Evolutionary conservation across 2,113 vertebrate genomes (phyloP).

Genomic region (Pseudois nayaur): DNA sequence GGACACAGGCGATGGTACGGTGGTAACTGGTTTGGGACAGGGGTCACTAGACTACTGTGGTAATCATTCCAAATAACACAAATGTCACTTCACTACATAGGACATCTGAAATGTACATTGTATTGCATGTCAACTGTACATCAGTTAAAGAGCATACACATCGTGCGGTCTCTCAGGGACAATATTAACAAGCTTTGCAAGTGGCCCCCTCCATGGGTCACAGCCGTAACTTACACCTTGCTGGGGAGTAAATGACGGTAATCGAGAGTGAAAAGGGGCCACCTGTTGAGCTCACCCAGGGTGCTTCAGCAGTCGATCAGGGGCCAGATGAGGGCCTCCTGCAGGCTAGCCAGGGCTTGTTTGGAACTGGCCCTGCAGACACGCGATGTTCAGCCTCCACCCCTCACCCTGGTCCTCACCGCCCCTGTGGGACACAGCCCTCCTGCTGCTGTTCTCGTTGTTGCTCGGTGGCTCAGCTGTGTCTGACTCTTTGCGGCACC

Average conservation of each 20-base stretch:
- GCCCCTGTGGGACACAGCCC: accelerated
- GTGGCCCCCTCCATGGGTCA: not conserved
- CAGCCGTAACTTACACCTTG: accelerated
- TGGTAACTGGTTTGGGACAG: no score
- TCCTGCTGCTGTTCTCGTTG: accelerated
- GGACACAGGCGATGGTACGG: accelerated
- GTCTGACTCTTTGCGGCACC: not conserved
- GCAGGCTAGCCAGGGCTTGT: accelerated
- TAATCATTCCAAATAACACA: not conserved
- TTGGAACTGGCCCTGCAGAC: accelerated
- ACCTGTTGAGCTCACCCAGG: not conserved
- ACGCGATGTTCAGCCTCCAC: accelerated
- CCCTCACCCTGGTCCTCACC: accelerated
- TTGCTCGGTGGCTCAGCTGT: not conserved
- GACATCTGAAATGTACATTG: not conserved
- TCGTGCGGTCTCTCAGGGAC: accelerated
- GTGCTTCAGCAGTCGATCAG: accelerated
- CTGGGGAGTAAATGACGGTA: accelerated
- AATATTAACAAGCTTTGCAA: no score
- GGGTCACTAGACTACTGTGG: no score
- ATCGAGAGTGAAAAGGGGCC: accelerated
- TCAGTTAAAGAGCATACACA: accelerated
- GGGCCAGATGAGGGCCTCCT: not conserved
- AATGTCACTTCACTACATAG: not conserved
- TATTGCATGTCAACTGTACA: not conserved